These are phyloP conservation scores for Stegastes partitus DNA, from an alignment of 2,113 vertebrate genomes.

Conservation along the genomic window DNA sequence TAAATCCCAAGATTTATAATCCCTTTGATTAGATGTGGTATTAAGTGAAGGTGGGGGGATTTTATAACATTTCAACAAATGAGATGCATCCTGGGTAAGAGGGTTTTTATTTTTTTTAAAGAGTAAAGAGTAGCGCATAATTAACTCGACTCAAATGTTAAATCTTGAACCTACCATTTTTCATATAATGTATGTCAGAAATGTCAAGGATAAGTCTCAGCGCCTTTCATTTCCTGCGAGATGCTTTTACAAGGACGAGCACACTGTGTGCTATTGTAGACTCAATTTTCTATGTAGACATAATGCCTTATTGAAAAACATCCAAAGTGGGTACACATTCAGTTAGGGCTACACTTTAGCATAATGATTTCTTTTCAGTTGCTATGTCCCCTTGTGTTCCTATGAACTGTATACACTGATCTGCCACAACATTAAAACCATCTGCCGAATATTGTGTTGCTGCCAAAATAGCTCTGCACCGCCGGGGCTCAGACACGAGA, in stretches of 20 bases:
- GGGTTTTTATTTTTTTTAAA: neutral
- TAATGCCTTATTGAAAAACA: neutral
- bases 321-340: neutral
- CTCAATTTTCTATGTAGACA: neutral
- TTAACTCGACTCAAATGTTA: neutral
- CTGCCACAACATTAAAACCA: too few relatives aligned
- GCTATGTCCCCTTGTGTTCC: neutral
- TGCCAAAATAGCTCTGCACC: too few relatives aligned
- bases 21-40: slow-evolving; percentile 24
- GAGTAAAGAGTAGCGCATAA: neutral
- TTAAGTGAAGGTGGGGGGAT: slow-evolving; percentile 11
- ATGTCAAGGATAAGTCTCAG: slow-evolving; percentile 1
- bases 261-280: neutral
- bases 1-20: slow-evolving; percentile 36
- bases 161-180: neutral
- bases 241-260: slow-evolving; percentile 1
- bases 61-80: slow-evolving; percentile 25
- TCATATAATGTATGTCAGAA: neutral
- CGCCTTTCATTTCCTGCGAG: neutral
- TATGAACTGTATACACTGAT: neutral
- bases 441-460: too few relatives aligned
- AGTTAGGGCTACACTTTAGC: too few relatives aligned
- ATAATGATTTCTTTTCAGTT: neutral
- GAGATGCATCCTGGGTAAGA: slow-evolving; percentile 26
- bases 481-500: too few relatives aligned